A percentile compares a stretch with the other conserved stretches of the same genome.
Evolutionary conservation across 2,888 invertebrate genomes (phyloP).

Genomic region (Bedellia somnulentella): DNA sequence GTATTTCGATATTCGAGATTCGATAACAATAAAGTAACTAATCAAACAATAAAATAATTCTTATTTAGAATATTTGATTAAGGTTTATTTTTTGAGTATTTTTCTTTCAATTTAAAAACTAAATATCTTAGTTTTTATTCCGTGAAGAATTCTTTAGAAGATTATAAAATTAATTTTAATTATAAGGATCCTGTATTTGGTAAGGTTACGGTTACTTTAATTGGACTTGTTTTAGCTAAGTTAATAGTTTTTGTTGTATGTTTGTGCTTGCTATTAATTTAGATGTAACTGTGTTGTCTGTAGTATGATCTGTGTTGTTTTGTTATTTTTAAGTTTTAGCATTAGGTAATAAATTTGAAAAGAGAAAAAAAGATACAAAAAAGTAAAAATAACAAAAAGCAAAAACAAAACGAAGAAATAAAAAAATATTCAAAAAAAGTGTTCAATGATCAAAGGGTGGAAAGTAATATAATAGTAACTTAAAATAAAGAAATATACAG

Average conservation of each 20-base stretch:
- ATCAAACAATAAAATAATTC: no score
- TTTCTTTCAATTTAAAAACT: no score
- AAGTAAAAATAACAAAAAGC: neutral
- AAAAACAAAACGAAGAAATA: neutral
- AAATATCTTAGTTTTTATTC: no score
- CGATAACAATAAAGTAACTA: no score
- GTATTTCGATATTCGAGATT: no score
- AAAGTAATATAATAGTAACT: constrained; percentile 2
- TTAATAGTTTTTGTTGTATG: constrained; percentile 1
- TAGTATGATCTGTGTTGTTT: neutral
- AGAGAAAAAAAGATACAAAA: no score
- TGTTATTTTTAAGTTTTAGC: no score
- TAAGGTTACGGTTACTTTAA: constrained; percentile 11
- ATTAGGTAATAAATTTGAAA: no score
- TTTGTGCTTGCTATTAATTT: neutral
- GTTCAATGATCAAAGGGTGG: neutral
- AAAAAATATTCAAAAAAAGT: constrained; percentile 1
- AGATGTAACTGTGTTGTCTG: neutral
- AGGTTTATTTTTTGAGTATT: no score
- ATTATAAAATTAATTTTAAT: no score
- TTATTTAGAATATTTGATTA: no score
- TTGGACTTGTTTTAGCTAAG: neutral
- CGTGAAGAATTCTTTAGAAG: no score
- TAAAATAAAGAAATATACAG: constrained; percentile 3
- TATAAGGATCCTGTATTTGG: constrained; percentile 11